phyloP scores from a whole-genome alignment of 2,113 vertebrate species.

The Mungos mungo region DNA sequence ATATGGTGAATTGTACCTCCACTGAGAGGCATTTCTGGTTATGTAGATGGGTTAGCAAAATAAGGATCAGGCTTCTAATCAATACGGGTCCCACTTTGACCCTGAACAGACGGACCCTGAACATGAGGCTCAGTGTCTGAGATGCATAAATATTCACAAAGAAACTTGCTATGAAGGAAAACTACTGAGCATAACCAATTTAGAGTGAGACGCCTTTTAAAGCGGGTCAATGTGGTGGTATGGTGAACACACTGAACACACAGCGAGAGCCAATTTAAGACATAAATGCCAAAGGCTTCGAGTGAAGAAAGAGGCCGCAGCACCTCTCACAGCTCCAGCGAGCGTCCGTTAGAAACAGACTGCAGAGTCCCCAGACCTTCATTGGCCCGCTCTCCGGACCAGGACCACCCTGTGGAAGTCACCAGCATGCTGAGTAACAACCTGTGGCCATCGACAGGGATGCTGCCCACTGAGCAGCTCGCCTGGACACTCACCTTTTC shows the following conservation, averaged over 20 bases:
- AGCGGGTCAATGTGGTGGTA: neutral
- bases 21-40: neutral
- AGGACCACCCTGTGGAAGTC: neutral
- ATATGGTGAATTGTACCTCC: fast-evolving
- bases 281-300: conserved; percentile 31
- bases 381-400: fast-evolving
- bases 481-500: conserved; percentile 88
- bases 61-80: neutral
- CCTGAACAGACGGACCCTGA: neutral
- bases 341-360: neutral
- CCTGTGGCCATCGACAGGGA: neutral
- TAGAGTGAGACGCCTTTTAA: neutral
- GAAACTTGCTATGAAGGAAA: neutral
- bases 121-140: neutral
- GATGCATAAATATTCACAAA: neutral
- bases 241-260: neutral
- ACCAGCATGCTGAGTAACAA: neutral
- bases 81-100: neutral
- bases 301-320: neutral
- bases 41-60: neutral
- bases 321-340: neutral
- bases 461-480: neutral
- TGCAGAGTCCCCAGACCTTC: fast-evolving
- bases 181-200: neutral
- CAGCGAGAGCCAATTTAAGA: conserved; percentile 4